phyloP scores from a whole-genome alignment of 1,140 invertebrate species.

The Drosophila suzukii region DNA sequence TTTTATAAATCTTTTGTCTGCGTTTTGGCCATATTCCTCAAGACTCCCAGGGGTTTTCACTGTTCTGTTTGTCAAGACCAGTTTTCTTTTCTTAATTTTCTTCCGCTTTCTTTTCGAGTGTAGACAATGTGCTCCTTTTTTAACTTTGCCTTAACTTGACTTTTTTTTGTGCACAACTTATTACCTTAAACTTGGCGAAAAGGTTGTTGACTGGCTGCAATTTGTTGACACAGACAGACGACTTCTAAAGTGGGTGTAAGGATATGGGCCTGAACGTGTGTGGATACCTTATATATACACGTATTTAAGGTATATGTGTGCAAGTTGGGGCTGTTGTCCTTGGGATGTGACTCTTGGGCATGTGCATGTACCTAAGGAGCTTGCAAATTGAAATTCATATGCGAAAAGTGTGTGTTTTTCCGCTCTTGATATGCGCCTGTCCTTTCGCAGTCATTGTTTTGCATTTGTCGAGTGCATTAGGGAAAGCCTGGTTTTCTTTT shows the following conservation, averaged over 20 bases:
- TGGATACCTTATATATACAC: background rate
- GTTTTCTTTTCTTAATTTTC: conserved; percentile 21
- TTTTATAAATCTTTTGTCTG: background rate
- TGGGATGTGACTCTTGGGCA: conserved; percentile 70
- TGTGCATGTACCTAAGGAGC: conserved; percentile 51
- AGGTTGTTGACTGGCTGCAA: conserved; percentile 80
- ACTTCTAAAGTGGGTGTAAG: conserved; percentile 53
- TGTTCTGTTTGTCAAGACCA: background rate
- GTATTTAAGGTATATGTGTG: background rate
- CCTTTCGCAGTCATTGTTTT: conserved; percentile 24
- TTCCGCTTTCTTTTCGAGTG: conserved; percentile 49
- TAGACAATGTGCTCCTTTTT: conserved; percentile 54
- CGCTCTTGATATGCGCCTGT: background rate
- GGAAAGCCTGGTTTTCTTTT: conserved; percentile 53
- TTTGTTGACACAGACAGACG: conserved; percentile 62
- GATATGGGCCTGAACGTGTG: conserved; percentile 17
- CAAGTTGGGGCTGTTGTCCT: conserved; percentile 50
- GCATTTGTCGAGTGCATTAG: conserved; percentile 52
- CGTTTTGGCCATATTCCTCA: background rate
- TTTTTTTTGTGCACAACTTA: conserved; percentile 57
- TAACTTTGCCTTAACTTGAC: conserved; percentile 17
- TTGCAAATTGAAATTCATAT: conserved; percentile 79
- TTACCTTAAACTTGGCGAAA: conserved; percentile 77
- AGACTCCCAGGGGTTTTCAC: background rate
- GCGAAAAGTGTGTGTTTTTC: conserved; percentile 40